A percentile compares a stretch with the other conserved stretches of the same genome.
Conservation (phyloP, 1,140 invertebrate species). For the Trichonephila inaurata region DNA sequence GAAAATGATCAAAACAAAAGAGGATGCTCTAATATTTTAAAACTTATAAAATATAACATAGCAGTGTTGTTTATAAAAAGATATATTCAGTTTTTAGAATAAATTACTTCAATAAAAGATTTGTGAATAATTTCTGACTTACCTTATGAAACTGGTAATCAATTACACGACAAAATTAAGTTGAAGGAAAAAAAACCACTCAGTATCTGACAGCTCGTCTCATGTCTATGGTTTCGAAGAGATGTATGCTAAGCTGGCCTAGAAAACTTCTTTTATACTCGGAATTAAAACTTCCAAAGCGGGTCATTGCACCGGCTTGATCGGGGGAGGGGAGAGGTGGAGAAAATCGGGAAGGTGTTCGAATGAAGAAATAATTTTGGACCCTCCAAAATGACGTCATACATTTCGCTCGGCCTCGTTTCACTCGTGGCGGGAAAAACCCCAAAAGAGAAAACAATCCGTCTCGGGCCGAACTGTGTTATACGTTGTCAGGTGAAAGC, state of each 20-base stretch:
- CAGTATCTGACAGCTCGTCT: not conserved
- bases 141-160: not conserved
- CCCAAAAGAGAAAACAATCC: not conserved
- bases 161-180: not conserved
- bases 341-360: slow-evolving; percentile 35
- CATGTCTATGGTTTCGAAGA: not conserved
- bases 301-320: slow-evolving; percentile 38
- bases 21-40: too few species aligned
- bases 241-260: slow-evolving; percentile 52
- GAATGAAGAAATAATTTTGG: slow-evolving; percentile 44
- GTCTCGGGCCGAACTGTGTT: not conserved
- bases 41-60: too few species aligned
- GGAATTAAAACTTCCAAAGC: slow-evolving; percentile 9
- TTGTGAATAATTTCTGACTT: not conserved
- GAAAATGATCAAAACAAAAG: too few species aligned
- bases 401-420: slow-evolving; percentile 41
- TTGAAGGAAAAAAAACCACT: not conserved
- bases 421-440: slow-evolving; percentile 39
- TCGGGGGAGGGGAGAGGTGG: not conserved
- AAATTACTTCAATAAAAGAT: too few species aligned
- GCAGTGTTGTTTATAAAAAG: too few species aligned
- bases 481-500: not conserved
- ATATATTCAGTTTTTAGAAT: too few species aligned
- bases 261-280: slow-evolving; percentile 58
- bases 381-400: slow-evolving; percentile 49